Conservation (phyloP, 2,797 vertebrate species). For the Calcarius lapponicus region DNA sequence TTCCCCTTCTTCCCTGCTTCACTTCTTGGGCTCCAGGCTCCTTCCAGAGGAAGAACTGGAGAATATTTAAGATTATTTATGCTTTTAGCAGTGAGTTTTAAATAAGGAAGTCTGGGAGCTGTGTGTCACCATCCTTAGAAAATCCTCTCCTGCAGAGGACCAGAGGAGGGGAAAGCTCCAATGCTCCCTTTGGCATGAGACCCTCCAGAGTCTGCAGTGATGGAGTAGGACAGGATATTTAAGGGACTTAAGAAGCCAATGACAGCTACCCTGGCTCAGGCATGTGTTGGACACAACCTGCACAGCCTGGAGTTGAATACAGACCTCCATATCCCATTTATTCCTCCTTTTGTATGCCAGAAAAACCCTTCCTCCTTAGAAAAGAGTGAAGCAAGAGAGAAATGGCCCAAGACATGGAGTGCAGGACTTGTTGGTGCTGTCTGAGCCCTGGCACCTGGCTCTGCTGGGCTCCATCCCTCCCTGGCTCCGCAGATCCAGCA, state of each 20-base stretch:
- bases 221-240: neutral
- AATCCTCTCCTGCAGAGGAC: neutral
- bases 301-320: fast-evolving
- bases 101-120: neutral
- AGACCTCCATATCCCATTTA: neutral
- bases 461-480: fast-evolving
- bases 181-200: neutral
- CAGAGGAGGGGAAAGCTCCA: neutral
- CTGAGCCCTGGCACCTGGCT: neutral
- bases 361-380: neutral
- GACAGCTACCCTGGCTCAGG: neutral
- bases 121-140: neutral
- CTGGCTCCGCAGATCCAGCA: fast-evolving
- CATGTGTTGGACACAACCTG: neutral
- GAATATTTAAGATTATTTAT: neutral
- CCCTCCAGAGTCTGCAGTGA: neutral
- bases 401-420: neutral
- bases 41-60: neutral
- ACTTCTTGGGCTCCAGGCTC: neutral
- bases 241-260: neutral
- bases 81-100: neutral
- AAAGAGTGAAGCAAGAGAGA: neutral
- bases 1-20: neutral
- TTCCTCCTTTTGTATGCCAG: neutral
- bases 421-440: neutral